Conservation (phyloP, 92 coral and sea anemone species). For the Parazoanthus atlanticus region DNA sequence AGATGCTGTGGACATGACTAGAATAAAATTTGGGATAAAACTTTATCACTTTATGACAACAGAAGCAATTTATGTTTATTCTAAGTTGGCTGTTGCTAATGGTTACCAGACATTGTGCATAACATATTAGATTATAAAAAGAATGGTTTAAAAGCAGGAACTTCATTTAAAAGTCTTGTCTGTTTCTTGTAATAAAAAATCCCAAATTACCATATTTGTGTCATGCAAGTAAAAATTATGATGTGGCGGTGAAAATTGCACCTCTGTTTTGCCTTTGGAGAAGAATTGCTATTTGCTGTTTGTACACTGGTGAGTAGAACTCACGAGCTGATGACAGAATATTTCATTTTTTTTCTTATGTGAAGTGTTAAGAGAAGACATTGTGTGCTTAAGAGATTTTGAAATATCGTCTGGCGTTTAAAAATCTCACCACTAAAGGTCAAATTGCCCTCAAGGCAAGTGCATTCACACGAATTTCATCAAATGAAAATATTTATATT, state of each 20-base stretch:
- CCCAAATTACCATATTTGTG: conserved; percentile 31
- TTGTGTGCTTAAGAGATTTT: conserved; percentile 15
- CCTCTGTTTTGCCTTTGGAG: background rate
- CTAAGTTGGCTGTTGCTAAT: conserved; percentile 29
- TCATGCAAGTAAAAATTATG: conserved; percentile 25
- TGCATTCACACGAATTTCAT: background rate
- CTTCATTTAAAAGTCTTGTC: conserved; percentile 47
- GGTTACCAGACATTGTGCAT: conserved; percentile 27
- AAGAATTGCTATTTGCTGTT: background rate
- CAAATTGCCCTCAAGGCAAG: conserved; percentile 21
- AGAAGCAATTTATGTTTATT: conserved; percentile 20
- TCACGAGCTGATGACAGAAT: background rate
- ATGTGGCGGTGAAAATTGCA: conserved; percentile 31
- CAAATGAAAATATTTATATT: conserved; percentile 21
- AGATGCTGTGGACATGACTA: conserved; percentile 12
- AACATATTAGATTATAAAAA: conserved; percentile 26
- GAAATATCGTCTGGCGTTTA: conserved; percentile 8
- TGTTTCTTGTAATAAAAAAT: conserved; percentile 3
- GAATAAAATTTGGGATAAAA: conserved; percentile 14
- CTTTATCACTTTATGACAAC: conserved; percentile 21
- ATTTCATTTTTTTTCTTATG: background rate
- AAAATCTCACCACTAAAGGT: conserved; percentile 26
- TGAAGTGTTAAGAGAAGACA: conserved; percentile 4
- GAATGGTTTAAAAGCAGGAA: conserved; percentile 37
- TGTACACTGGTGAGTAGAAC: background rate